Evolutionary conservation across 2,888 invertebrate genomes (phyloP).

Genomic region (Glyphotaelius pellucidus): DNA sequence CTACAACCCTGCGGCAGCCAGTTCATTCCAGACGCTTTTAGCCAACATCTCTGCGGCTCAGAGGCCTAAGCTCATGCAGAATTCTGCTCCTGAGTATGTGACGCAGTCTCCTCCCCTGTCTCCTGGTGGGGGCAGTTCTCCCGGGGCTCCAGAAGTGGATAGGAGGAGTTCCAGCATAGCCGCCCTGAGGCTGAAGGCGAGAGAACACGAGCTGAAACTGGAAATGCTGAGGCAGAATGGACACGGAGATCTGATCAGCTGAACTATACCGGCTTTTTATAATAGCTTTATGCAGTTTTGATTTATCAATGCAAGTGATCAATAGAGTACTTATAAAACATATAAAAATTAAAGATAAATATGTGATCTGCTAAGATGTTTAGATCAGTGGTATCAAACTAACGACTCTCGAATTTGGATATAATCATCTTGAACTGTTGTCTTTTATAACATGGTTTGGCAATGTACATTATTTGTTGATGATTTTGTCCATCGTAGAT

Average conservation of each 20-base stretch:
- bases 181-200: constrained; percentile 89
- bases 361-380: neutral
- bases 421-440: neutral
- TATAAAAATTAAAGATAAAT: neutral
- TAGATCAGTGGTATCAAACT: neutral
- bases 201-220: constrained; percentile 91
- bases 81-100: constrained; percentile 66
- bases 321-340: neutral
- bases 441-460: neutral
- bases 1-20: constrained; percentile 76
- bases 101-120: constrained; percentile 77
- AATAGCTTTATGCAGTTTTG: neutral
- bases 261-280: constrained; percentile 70
- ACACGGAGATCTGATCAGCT: constrained; percentile 87
- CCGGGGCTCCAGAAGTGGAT: constrained; percentile 85
- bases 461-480: neutral
- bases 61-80: constrained; percentile 73
- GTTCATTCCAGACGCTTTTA: constrained; percentile 90
- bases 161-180: constrained; percentile 92
- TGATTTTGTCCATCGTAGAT: neutral
- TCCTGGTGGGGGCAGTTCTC: constrained; percentile 77
- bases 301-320: neutral
- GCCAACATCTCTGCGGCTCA: constrained; percentile 86
- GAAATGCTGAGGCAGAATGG: constrained; percentile 89
- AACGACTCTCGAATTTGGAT: neutral